Evolutionary conservation across 2,797 vertebrate species (phyloP).

Genomic region (Anisognathus igniventris): DNA sequence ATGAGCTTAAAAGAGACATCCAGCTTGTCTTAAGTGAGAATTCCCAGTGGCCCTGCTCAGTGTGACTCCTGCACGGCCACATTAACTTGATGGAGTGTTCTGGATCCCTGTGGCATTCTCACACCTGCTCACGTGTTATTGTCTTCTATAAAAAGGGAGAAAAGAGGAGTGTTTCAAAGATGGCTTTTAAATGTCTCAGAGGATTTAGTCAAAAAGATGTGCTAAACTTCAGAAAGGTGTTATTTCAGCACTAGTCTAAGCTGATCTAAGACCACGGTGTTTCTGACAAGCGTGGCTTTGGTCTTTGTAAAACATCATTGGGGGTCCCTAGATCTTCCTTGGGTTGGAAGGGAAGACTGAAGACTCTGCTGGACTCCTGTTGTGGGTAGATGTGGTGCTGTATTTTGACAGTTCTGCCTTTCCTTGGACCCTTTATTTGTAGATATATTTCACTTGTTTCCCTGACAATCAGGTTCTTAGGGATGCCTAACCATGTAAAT

Average conservation of each 20-base stretch:
- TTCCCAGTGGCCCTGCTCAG: not conserved
- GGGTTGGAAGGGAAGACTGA: not conserved
- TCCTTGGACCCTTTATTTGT: not conserved
- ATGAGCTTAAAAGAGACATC: not conserved
- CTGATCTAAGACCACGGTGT: not conserved
- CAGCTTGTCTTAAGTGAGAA: not conserved
- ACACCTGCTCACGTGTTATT: fast-evolving
- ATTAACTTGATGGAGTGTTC: not conserved
- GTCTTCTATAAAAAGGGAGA: not conserved
- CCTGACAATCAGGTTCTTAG: not conserved
- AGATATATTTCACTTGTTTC: not conserved
- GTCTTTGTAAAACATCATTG: not conserved
- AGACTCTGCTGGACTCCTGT: not conserved
- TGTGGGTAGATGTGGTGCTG: not conserved
- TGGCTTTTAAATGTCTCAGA: not conserved
- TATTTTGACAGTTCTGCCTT: not conserved
- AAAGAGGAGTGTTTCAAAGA: not conserved
- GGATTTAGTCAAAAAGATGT: not conserved
- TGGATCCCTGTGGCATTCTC: not conserved
- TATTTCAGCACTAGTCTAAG: not conserved
- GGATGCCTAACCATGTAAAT: not conserved
- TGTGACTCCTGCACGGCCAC: not conserved
- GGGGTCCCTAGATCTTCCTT: not conserved
- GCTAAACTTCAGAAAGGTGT: not conserved
- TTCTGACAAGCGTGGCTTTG: not conserved